These are phyloP conservation scores for Larimichthys polyactis DNA, from an alignment of 2,113 vertebrate genomes.

Conservation along the genomic window DNA sequence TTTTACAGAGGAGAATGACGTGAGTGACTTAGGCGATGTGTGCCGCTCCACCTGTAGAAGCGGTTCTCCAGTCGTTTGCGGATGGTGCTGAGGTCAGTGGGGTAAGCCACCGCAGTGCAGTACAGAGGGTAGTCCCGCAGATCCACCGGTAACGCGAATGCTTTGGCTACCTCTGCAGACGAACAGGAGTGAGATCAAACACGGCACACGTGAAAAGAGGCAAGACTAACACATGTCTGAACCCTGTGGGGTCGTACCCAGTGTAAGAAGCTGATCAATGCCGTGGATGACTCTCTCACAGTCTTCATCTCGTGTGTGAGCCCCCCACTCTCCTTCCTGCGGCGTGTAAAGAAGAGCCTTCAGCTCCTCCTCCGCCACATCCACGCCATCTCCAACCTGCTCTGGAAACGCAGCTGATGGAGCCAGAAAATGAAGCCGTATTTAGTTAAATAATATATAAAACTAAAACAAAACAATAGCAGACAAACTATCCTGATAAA, in stretches of 20 bases:
- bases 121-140: conserved; percentile 96
- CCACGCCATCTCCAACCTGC: conserved; percentile 93
- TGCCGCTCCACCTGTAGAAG: conserved; percentile 90
- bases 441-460: not conserved
- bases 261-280: conserved; percentile 92
- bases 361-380: conserved; percentile 93
- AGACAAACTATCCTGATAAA: not conserved
- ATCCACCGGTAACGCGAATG: conserved; percentile 93
- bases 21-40: not conserved
- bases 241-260: conserved; percentile 83
- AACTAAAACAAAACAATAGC: not conserved
- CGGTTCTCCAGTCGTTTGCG: conserved; percentile 93
- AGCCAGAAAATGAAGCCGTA: conserved; percentile 1
- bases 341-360: conserved; percentile 93
- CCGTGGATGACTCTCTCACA: conserved; percentile 92
- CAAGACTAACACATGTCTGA: not conserved
- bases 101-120: conserved; percentile 97
- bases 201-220: not conserved
- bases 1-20: not conserved
- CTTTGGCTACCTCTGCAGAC: conserved; percentile 92
- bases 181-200: conserved; percentile 5
- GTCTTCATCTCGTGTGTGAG: conserved; percentile 92
- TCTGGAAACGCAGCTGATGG: conserved; percentile 88
- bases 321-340: conserved; percentile 97
- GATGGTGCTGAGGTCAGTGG: conserved; percentile 95